Base-by-base conservation (phyloP, 2,888 invertebrate genomes). In the Cephus rjabovi region DNA sequence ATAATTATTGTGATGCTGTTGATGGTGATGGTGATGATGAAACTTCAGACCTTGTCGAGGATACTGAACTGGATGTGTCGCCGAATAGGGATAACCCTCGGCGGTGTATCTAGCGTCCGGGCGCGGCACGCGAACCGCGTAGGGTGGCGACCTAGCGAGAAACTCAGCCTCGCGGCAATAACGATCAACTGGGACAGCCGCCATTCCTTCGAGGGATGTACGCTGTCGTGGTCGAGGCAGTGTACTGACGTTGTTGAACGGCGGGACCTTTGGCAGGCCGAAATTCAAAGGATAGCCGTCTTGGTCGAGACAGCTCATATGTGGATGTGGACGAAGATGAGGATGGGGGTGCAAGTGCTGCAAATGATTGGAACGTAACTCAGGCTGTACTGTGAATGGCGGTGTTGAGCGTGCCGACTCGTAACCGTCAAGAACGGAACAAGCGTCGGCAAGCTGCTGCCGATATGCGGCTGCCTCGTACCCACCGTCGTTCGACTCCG, bases 201-300 rank as follows among this genome's bases (percentile, higher is more conserved):
- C 93, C 37, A 93, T 93, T 79, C 92, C 90, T 78, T 90, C 88
- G 33, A 88, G 80, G 40, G 40, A 40, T 83, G 92, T 88, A 82
- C 94, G 94, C 74, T 92, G 91, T 31, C 94, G 92, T 87, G 96
- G 96, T 88, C 96, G 95, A 4, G 96, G 97, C 84, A 97, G 91
- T 11, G 97, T 97, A 87, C 96, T 94, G 89, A 96, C 96, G 90
- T 95, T 95, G 84, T 92, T 93, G 84, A 87, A 87, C n/a, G 88
- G 85, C 34, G 75, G 70, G 80, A 95, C 93, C 88, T 95, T 96
- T 1, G 96, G 96, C 73, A 96, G 92, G 33, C 96, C 96, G 86
- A 95, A 96, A 90, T 96, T 96, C 80, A 96, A 93, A 11, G 96
- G 96, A 88, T 95, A 95, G n/a, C 95, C 96, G 82, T 97, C 96